These are phyloP conservation scores for Muscicapa adusta DNA, from an alignment of 2,113 vertebrate species.

Conservation along the genomic window DNA sequence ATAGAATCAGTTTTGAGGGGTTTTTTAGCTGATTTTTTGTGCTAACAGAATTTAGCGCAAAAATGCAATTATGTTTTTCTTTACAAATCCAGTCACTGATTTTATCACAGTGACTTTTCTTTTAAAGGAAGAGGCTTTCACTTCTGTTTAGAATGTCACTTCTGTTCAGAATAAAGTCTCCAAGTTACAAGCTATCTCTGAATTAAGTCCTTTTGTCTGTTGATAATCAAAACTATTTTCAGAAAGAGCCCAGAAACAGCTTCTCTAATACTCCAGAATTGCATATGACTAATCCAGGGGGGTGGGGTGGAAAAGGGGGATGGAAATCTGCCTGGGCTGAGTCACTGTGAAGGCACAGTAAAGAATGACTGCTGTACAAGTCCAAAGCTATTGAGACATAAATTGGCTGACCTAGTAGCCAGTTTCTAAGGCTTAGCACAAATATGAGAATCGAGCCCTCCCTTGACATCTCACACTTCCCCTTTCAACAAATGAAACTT, in stretches of 20 bases:
- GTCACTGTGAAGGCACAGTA: neutral
- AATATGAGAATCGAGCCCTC: neutral
- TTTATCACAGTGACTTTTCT: neutral
- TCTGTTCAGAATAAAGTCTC: neutral
- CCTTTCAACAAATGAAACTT: neutral
- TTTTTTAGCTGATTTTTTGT: neutral
- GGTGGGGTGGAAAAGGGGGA: neutral
- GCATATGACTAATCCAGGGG: neutral
- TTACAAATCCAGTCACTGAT: neutral
- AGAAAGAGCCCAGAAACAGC: neutral
- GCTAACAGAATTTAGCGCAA: neutral
- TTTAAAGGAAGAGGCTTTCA: neutral
- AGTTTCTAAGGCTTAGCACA: conserved; percentile 7
- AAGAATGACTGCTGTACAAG: neutral
- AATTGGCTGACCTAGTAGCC: neutral
- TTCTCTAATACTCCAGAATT: neutral
- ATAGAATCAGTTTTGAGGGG: neutral
- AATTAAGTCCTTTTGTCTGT: neutral
- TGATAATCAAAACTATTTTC: neutral
- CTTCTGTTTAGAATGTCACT: neutral
- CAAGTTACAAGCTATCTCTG: neutral
- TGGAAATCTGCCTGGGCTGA: conserved; percentile 38
- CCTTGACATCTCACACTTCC: neutral
- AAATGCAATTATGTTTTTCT: neutral
- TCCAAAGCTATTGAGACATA: conserved; percentile 26